A percentile compares a stretch with the other conserved stretches of the same genome.
These are phyloP conservation scores for Stenurella melanura DNA, from an alignment of 2,888 invertebrate species.

Conservation along the genomic window DNA sequence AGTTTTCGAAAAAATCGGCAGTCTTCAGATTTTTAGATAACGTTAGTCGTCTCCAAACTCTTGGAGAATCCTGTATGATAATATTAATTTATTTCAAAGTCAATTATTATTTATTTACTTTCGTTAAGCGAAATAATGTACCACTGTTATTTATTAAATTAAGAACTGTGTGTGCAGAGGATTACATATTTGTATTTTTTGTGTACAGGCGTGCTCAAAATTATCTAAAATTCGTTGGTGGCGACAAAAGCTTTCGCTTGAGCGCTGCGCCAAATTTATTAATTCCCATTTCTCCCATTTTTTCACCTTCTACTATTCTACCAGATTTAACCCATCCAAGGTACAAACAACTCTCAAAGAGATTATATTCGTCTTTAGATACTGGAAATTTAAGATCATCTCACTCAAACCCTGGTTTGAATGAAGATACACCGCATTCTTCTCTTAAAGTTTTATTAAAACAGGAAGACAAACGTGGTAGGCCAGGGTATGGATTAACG, in stretches of 20 bases:
- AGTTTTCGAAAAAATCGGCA: too few species aligned
- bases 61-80: too few species aligned
- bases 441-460: slow-evolving; percentile 72
- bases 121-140: not conserved
- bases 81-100: too few species aligned
- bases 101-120: not conserved
- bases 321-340: slow-evolving; percentile 48
- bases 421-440: slow-evolving; percentile 50
- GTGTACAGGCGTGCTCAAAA: slow-evolving; percentile 68
- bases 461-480: slow-evolving; percentile 78
- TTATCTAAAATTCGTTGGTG: slow-evolving; percentile 72
- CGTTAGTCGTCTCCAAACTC: too few species aligned
- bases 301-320: slow-evolving; percentile 35
- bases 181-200: slow-evolving; percentile 48
- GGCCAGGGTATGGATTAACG: slow-evolving; percentile 73
- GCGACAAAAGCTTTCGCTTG: slow-evolving; percentile 70
- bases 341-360: slow-evolving; percentile 59
- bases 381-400: slow-evolving; percentile 53
- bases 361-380: slow-evolving; percentile 62
- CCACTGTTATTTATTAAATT: not conserved
- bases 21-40: too few species aligned
- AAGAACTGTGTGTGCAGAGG: not conserved
- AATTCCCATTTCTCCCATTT: slow-evolving; percentile 44
- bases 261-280: slow-evolving; percentile 59
- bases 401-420: slow-evolving; percentile 58